Evolutionary conservation across 2,113 vertebrate species (phyloP).

Genomic region (Clarias macrocephalus): DNA sequence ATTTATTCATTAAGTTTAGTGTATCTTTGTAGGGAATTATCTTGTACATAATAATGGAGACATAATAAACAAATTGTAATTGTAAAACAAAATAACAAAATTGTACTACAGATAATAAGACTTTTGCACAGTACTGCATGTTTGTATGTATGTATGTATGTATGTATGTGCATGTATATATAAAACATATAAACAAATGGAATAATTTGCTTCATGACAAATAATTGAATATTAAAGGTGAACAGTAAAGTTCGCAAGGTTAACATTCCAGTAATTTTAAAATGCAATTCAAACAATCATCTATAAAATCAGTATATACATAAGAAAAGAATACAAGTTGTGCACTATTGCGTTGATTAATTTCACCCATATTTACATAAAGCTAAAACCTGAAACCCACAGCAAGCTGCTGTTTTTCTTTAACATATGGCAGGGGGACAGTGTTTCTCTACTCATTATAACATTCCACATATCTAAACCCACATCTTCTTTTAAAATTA

Average conservation of each 20-base stretch:
- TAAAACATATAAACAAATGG: background rate
- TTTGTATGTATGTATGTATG: too few relatives aligned
- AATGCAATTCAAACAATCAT: background rate
- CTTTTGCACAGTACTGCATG: too few relatives aligned
- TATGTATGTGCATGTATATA: too few relatives aligned
- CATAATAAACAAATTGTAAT: too few relatives aligned
- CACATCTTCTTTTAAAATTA: background rate
- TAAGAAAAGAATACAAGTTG: background rate
- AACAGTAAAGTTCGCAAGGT: background rate
- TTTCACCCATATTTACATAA: background rate
- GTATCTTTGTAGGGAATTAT: too few relatives aligned
- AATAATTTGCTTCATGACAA: background rate
- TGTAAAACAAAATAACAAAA: too few relatives aligned
- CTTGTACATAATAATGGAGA: too few relatives aligned
- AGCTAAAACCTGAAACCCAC: background rate
- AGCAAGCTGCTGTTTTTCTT: background rate
- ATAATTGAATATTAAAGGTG: background rate
- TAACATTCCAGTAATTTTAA: background rate
- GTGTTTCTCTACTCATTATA: background rate
- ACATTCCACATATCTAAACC: background rate
- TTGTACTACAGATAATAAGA: too few relatives aligned
- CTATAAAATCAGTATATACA: background rate
- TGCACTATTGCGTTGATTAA: background rate
- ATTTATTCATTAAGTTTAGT: too few relatives aligned
- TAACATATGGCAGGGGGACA: background rate